These are phyloP conservation scores for Zosterops hypoxanthus DNA, from an alignment of 2,113 vertebrate species.

Conservation along the genomic window DNA sequence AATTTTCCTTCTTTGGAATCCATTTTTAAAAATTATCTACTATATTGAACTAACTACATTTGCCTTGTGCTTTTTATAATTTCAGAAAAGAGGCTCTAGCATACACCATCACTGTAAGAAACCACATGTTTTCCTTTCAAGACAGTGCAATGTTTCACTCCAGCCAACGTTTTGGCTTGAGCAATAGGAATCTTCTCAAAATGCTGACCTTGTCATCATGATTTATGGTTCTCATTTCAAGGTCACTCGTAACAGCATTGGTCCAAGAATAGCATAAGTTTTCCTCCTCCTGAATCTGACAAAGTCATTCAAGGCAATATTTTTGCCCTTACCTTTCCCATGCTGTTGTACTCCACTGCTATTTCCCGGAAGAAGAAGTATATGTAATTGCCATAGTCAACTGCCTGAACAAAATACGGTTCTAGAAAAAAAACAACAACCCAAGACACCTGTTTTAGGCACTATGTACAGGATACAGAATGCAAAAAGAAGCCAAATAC, in stretches of 20 bases:
- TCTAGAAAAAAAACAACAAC: slow-evolving; percentile 75
- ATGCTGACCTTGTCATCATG: slow-evolving; percentile 60
- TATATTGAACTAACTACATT: neutral
- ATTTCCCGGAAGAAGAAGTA: slow-evolving; percentile 99
- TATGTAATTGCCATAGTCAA: slow-evolving; percentile 94
- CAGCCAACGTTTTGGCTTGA: slow-evolving; percentile 27
- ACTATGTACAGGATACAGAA: neutral
- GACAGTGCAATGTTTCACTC: neutral
- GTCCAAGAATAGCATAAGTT: neutral
- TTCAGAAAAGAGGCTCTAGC: neutral
- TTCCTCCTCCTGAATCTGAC: neutral
- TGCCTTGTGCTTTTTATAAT: slow-evolving; percentile 8
- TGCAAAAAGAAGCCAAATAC: neutral
- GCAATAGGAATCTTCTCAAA: slow-evolving; percentile 56
- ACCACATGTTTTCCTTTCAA: neutral
- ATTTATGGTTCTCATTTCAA: slow-evolving; percentile 68
- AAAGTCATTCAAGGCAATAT: neutral
- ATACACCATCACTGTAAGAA: neutral
- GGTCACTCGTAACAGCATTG: slow-evolving; percentile 37
- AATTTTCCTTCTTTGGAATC: slow-evolving; percentile 20
- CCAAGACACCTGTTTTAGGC: neutral
- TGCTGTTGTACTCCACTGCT: slow-evolving; percentile 98
- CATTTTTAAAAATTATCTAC: slow-evolving; percentile 17
- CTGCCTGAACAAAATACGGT: slow-evolving; percentile 95
- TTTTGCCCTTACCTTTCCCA: slow-evolving; percentile 91